Evolutionary conservation across 2,888 invertebrate genomes (phyloP), one percentile per base, ranked within the genome.

Genomic region (Coelopa pilipes): DNA sequence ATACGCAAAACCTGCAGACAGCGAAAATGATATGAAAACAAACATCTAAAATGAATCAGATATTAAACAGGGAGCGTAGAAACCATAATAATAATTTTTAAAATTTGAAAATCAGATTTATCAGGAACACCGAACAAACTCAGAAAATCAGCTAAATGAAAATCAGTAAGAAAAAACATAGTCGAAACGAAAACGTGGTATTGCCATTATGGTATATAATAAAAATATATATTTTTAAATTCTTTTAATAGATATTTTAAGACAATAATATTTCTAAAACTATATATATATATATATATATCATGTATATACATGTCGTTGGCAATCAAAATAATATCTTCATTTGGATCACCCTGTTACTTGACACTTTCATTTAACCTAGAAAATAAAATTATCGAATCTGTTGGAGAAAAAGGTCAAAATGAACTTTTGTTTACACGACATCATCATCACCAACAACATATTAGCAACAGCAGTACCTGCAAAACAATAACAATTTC

Each of bases 391-490:
- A 47, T 47, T 68, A 68, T 55, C 68, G 68, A 59, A 59, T 46
- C 46, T 15, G 13, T n/a, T 24, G 2, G 15, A 12, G 46, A 55
- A 50, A 66, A 66, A 24, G 24, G 34, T 47, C 24, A 50, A 49
- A 66, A 68, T 34, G 46, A 68, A 24, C 68, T 69, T 69, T 46
- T 19, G 50, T 73, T 66, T 55, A 21, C 70, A 74, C 49, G 53
- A 63, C 65, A n/a, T 34, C 34, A 34, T 7, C 34, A 34, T 2
- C 34, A 34, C 2, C 34, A 34, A 34, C 34, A 34, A 34, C 34
- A 34, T 7, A 34, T 34, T 34, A 34, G 34, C 7, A 7, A 2
- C 34, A 34, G 34, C 34, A 7, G 34, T 34, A 7, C 34, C 34
- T 4, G 34, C 34, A 7, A 34, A 34, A 34, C 34, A 34, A 55